Conservation (phyloP, 2,888 invertebrate genomes). For the Nymphalis c-album region DNA sequence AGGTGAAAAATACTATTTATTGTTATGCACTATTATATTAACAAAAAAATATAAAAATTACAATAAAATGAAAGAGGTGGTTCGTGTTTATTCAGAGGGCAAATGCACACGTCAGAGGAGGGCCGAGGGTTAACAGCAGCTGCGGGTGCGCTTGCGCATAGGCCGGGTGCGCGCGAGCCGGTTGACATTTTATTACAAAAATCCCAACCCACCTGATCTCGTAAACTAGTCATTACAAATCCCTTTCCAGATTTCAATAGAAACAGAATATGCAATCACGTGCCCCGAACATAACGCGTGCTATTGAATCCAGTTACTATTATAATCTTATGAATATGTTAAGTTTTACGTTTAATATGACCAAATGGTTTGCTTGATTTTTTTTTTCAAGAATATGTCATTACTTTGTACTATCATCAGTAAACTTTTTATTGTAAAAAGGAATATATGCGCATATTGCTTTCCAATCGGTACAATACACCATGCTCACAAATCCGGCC, state of each 20-base stretch:
- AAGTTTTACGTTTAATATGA: too few species aligned
- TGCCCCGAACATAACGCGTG: slow-evolving; percentile 24
- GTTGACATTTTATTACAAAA: slow-evolving; percentile 73
- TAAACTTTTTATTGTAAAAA: slow-evolving; percentile 86
- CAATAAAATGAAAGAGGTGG: slow-evolving; percentile 57
- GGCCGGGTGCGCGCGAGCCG: slow-evolving; percentile 67
- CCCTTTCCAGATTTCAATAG: slow-evolving; percentile 30
- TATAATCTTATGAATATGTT: slow-evolving; percentile 25
- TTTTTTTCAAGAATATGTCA: neutral
- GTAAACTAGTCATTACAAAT: slow-evolving; percentile 66
- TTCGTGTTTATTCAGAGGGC: slow-evolving; percentile 70
- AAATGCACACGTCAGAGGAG: slow-evolving; percentile 53
- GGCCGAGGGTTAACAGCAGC: slow-evolving; percentile 62
- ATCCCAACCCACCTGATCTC: slow-evolving; percentile 77
- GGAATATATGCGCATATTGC: slow-evolving; percentile 85
- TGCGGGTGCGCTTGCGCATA: slow-evolving; percentile 65
- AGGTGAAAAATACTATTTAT: slow-evolving; percentile 13
- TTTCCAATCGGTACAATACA: slow-evolving; percentile 90
- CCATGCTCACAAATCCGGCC: slow-evolving; percentile 74
- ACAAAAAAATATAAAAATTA: slow-evolving; percentile 50
- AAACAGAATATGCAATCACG: slow-evolving; percentile 30
- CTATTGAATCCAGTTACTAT: slow-evolving; percentile 24
- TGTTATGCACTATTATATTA: slow-evolving; percentile 20
- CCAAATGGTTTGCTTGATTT: neutral
- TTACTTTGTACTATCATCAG: slow-evolving; percentile 18